phyloP scores from a whole-genome alignment of 1,140 invertebrate species.

The Anoplophora glabripennis region DNA sequence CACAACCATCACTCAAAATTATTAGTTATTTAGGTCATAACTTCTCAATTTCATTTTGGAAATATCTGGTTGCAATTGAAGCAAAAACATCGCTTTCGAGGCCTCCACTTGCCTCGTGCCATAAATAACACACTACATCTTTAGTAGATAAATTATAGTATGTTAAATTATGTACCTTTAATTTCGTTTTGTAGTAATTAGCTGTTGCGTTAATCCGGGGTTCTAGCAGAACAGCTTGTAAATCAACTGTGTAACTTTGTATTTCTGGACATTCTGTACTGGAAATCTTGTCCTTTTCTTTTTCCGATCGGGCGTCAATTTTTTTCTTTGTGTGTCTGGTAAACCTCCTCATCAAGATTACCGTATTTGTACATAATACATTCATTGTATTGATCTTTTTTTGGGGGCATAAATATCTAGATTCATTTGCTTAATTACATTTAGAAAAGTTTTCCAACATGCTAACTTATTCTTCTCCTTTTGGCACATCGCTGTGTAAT shows the following conservation, averaged over 20 bases:
- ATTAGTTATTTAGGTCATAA: slow-evolving; percentile 12
- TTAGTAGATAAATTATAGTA: slow-evolving; percentile 32
- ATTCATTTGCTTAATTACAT: not conserved
- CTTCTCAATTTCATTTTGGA: slow-evolving; percentile 2
- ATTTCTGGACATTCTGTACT: not conserved
- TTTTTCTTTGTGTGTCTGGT: slow-evolving; percentile 19
- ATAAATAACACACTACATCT: slow-evolving; percentile 36
- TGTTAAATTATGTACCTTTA: slow-evolving; percentile 42
- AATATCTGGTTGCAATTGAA: slow-evolving; percentile 14
- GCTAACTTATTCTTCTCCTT: not conserved
- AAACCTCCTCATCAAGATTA: slow-evolving; percentile 1
- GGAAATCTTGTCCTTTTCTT: slow-evolving; percentile 30
- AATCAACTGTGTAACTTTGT: slow-evolving; percentile 33
- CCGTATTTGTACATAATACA: not conserved
- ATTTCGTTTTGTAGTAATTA: slow-evolving; percentile 44
- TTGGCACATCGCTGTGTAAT: not conserved
- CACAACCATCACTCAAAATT: slow-evolving; percentile 23
- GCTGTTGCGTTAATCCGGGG: slow-evolving; percentile 37
- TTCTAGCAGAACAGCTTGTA: slow-evolving; percentile 37
- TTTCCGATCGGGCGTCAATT: slow-evolving; percentile 28
- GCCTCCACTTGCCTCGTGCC: slow-evolving; percentile 30
- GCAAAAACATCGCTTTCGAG: slow-evolving; percentile 17
- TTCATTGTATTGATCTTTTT: slow-evolving; percentile 1
- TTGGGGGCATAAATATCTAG: not conserved
- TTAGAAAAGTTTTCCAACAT: not conserved